Evolutionary conservation across 1,140 invertebrate genomes (phyloP).

Genomic region (Acyrthosiphon pisum): DNA sequence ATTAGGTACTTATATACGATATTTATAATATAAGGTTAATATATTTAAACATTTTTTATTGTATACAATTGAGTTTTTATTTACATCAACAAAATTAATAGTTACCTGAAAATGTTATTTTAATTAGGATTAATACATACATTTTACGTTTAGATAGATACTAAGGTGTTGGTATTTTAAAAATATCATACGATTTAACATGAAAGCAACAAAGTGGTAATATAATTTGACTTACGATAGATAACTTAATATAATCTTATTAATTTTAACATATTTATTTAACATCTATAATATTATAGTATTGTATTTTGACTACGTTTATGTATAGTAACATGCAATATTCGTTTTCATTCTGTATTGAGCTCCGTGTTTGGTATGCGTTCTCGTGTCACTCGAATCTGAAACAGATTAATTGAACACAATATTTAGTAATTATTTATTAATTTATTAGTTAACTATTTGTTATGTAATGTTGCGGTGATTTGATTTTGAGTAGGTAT

Average conservation of each 20-base stretch:
- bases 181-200: constrained; percentile 1
- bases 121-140: not conserved
- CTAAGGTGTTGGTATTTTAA: not conserved
- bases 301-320: constrained; percentile 36
- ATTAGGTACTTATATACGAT: not conserved
- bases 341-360: constrained; percentile 27
- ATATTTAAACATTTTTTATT: constrained; percentile 18
- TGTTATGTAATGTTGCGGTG: not conserved
- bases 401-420: not conserved
- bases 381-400: not conserved
- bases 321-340: not conserved
- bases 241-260: not conserved
- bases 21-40: constrained; percentile 8
- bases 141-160: not conserved
- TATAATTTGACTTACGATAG: not conserved
- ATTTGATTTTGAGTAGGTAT: not conserved
- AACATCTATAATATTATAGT: constrained; percentile 13
- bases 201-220: constrained; percentile 21
- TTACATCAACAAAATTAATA: constrained; percentile 8
- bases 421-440: not conserved
- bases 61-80: constrained; percentile 40
- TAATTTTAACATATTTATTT: not conserved
- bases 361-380: not conserved
- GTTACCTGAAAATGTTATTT: not conserved
- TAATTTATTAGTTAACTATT: not conserved